These are phyloP conservation scores for Pseudomugil gertrudae DNA, from an alignment of 2,797 vertebrate genomes.

Conservation along the genomic window DNA sequence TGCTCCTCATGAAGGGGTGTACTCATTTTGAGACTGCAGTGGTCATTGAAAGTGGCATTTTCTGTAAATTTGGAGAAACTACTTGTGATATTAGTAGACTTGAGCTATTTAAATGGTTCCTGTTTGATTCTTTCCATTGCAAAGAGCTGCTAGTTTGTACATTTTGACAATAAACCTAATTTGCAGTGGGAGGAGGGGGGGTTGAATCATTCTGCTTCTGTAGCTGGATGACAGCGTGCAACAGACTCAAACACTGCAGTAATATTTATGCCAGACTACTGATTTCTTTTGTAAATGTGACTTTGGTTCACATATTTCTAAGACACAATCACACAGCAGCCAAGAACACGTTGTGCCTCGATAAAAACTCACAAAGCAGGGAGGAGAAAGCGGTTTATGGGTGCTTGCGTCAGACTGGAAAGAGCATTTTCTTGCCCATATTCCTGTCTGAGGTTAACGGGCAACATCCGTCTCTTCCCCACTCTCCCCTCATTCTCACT, in stretches of 20 bases:
- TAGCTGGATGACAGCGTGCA: background rate
- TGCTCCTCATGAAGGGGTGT: too few species aligned
- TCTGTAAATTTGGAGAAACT: too few species aligned
- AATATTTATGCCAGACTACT: background rate
- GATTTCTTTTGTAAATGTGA: slow-evolving; percentile 14
- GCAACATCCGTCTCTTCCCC: slow-evolving; percentile 69
- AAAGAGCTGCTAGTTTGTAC: too few species aligned
- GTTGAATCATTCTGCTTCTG: too few species aligned
- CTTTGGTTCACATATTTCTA: slow-evolving; percentile 26
- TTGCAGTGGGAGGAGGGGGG: too few species aligned
- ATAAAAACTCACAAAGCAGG: slow-evolving; percentile 47
- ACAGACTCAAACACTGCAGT: background rate
- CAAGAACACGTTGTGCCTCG: slow-evolving; percentile 73
- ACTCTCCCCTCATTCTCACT: slow-evolving; percentile 32
- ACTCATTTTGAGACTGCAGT: too few species aligned
- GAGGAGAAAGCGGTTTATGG: slow-evolving; percentile 71
- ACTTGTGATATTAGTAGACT: too few species aligned
- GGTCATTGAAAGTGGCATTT: too few species aligned
- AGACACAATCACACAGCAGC: slow-evolving; percentile 22
- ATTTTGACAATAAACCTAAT: too few species aligned
- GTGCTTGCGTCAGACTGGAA: slow-evolving; percentile 78
- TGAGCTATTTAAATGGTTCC: too few species aligned
- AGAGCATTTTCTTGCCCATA: slow-evolving; percentile 76
- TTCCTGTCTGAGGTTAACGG: slow-evolving; percentile 75
- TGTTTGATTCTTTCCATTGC: too few species aligned